Conservation (phyloP, 2,113 vertebrate species). For the Melanerpes formicivorus region DNA sequence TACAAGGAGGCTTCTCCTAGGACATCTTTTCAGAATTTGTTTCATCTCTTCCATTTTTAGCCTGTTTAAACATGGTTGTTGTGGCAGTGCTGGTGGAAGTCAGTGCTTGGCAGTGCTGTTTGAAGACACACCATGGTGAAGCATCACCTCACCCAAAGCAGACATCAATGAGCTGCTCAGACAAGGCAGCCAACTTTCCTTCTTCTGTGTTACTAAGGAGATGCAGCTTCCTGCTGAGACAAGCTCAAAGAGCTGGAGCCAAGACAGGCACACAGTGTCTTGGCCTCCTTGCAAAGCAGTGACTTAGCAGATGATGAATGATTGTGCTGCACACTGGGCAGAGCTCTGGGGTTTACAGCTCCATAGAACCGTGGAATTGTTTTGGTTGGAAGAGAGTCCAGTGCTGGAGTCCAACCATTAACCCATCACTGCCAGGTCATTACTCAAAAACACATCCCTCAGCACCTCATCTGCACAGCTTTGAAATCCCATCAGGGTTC, state of each 20-base stretch:
- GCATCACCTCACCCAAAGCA: background rate
- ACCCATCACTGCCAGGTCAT: background rate
- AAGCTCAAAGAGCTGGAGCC: background rate
- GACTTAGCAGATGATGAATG: background rate
- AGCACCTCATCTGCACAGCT: background rate
- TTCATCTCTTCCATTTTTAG: background rate
- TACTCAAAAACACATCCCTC: background rate
- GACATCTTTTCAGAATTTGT: background rate
- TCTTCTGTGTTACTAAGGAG: background rate
- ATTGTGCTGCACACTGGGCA: fast-evolving
- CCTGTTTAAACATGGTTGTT: background rate
- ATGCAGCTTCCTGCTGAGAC: background rate
- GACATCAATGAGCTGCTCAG: background rate
- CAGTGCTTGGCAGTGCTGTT: background rate
- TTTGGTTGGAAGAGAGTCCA: background rate
- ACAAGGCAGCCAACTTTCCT: background rate
- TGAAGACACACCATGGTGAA: background rate
- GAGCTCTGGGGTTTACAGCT: background rate
- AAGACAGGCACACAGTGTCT: background rate
- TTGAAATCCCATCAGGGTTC: background rate
- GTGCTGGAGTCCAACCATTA: background rate
- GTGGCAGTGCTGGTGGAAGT: background rate
- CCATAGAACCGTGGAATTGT: background rate
- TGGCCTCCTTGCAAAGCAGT: background rate
- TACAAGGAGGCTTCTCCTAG: background rate